These are phyloP conservation scores for Marasmarcha lunaedactyla DNA, from an alignment of 2,888 invertebrate genomes.

Conservation along the genomic window DNA sequence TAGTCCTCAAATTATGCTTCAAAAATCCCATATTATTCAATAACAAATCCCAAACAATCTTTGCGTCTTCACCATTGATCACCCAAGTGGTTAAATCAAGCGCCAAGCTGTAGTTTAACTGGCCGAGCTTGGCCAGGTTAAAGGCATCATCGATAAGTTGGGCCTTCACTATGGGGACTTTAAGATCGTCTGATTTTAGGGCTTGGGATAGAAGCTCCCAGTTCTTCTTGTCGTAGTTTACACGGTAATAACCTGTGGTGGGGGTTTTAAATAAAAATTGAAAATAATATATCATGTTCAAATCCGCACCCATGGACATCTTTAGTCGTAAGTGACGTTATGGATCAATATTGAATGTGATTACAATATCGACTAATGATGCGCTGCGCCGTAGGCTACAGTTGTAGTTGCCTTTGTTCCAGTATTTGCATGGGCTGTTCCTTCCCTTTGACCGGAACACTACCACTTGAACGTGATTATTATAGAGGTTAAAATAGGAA, in stretches of 20 bases:
- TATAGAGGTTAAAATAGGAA: too few relatives aligned
- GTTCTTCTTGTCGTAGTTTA: slow-evolving; percentile 72
- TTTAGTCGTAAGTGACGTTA: too few relatives aligned
- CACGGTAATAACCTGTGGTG: slow-evolving; percentile 69
- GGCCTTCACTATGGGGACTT: slow-evolving; percentile 73
- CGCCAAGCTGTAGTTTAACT: slow-evolving; percentile 70
- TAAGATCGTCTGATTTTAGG: slow-evolving; percentile 56
- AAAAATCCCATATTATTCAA: slow-evolving; percentile 67
- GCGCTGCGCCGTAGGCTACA: too few relatives aligned
- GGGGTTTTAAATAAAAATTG: neutral
- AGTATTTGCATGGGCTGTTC: too few relatives aligned
- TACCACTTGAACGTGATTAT: too few relatives aligned
- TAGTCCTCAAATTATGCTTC: slow-evolving; percentile 52
- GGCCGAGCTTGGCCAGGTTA: slow-evolving; percentile 71
- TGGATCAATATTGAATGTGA: too few relatives aligned
- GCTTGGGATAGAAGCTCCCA: slow-evolving; percentile 66
- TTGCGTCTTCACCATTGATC: slow-evolving; percentile 68
- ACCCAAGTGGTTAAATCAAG: slow-evolving; percentile 75
- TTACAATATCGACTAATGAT: too few relatives aligned
- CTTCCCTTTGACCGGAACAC: too few relatives aligned
- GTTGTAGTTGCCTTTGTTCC: too few relatives aligned
- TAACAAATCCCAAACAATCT: slow-evolving; percentile 76
- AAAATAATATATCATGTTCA: too few relatives aligned
- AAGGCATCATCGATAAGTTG: slow-evolving; percentile 82
- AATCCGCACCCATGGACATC: too few relatives aligned